Base-by-base conservation (phyloP, 1,140 invertebrate species). In the Nasonia giraulti region DNA sequence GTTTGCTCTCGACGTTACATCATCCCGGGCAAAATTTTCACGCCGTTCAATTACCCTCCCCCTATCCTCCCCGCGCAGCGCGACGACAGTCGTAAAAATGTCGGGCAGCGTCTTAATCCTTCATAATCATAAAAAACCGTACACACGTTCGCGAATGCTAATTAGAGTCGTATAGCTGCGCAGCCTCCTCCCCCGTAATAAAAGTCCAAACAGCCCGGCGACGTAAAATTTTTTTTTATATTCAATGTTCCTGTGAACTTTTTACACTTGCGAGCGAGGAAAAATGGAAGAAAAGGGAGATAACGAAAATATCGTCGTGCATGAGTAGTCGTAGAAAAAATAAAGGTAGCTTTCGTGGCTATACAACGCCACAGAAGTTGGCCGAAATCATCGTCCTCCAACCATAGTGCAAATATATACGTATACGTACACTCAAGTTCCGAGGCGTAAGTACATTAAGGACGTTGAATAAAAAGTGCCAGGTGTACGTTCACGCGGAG, bases 301-400 rank as follows among this genome's bases (percentile, higher is more conserved):
- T 83, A 83, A 78, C 73, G 74, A 75, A 77, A 83, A 74, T 74
- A 83, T 68, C 23, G 17, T 55, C 76, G 37, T 69, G 40, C 40
- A 44, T 7, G 7, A 17, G 55, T n/a, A 20, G 12, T 44, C 12
- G 12, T 12, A 37, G 12, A 44, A 66, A 14, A 62, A 76, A n/a
- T 69, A 71, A 83, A 71, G 33, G 27, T 77, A 83, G 77, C 77
- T 73, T 8, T n/a, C 68, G 3, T 79, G 33, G 40, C 66, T 40
- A 33, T 20, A 80, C 47, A 27, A 62, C 23, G 17, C 23, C 78
- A 75, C 6, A 83, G 40, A 1, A 47, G n/a, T 37, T 77, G 20
- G 23, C 20, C 66, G n/a, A 83, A 83, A 83, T 78, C 66, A 83
- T 83, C 73, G 5, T 47, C 4, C 55, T 40, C 27, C 27, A 81